Conservation (phyloP, 2,797 vertebrate genomes). For the Fringilla coelebs region DNA sequence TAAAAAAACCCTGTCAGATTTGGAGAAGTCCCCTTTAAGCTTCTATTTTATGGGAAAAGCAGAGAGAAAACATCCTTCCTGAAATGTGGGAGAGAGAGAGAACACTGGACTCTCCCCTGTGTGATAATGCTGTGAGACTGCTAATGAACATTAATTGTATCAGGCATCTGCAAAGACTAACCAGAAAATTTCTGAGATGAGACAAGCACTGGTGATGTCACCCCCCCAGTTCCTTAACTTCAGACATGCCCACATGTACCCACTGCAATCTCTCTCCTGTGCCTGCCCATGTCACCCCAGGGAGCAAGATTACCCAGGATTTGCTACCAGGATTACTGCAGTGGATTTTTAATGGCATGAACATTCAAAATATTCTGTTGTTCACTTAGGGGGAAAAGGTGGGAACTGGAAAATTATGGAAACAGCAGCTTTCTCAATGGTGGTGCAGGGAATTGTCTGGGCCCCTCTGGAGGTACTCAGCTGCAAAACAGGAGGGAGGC, state of each 20-base stretch:
- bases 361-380: neutral
- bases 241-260: neutral
- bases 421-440: neutral
- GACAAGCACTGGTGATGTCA: neutral
- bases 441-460: neutral
- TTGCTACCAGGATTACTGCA: neutral
- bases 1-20: neutral
- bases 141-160: neutral
- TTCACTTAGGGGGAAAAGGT: neutral
- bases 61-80: neutral
- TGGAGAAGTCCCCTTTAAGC: neutral
- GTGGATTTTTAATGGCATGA: neutral
- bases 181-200: neutral
- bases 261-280: fast-evolving
- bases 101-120: neutral
- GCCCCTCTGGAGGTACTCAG: neutral
- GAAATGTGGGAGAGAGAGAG: neutral
- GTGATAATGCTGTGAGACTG: neutral
- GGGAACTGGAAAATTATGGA: neutral
- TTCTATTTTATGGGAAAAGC: neutral
- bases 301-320: fast-evolving
- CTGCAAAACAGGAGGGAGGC: neutral
- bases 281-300: fast-evolving
- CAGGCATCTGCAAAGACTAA: neutral
- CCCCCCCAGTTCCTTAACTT: neutral